Percentiles rank a stretch among this genome's conserved stretches.
Evolutionary conservation across 2,797 vertebrate species (phyloP).

Genomic region (Enteromius treurensis): DNA sequence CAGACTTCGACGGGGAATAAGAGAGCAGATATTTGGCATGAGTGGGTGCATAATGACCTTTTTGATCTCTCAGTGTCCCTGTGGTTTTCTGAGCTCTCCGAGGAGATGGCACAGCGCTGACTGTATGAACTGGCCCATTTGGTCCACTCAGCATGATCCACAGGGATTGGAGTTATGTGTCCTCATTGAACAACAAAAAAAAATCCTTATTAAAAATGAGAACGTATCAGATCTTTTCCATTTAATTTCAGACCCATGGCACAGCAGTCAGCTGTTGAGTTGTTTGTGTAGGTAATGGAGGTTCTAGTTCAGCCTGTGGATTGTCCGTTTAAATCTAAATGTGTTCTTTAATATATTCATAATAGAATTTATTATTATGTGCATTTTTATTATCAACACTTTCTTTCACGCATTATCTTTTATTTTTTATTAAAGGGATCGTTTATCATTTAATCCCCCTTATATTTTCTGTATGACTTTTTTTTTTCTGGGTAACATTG

Average conservation of each 20-base stretch:
- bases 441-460: too few relatives aligned
- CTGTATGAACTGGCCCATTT: conserved; percentile 40
- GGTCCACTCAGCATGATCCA: conserved; percentile 43
- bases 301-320: background rate
- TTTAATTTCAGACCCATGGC: background rate
- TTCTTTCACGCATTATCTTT: background rate
- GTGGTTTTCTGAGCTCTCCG: conserved; percentile 34
- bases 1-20: conserved; percentile 48
- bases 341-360: too few relatives aligned
- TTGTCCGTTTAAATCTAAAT: background rate
- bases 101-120: conserved; percentile 34
- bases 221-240: conserved; percentile 12
- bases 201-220: conserved; percentile 21
- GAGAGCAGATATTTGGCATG: conserved; percentile 47
- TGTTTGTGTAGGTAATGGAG: background rate
- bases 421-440: background rate
- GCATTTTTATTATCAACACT: too few relatives aligned
- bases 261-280: background rate
- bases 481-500: background rate
- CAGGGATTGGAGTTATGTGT: conserved; percentile 38
- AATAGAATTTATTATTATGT: too few relatives aligned
- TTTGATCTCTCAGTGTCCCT: conserved; percentile 50
- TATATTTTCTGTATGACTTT: background rate
- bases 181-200: conserved; percentile 2
- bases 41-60: conserved; percentile 57